Conservation (phyloP, 2,113 vertebrate species). For the Lophura nycthemera region DNA sequence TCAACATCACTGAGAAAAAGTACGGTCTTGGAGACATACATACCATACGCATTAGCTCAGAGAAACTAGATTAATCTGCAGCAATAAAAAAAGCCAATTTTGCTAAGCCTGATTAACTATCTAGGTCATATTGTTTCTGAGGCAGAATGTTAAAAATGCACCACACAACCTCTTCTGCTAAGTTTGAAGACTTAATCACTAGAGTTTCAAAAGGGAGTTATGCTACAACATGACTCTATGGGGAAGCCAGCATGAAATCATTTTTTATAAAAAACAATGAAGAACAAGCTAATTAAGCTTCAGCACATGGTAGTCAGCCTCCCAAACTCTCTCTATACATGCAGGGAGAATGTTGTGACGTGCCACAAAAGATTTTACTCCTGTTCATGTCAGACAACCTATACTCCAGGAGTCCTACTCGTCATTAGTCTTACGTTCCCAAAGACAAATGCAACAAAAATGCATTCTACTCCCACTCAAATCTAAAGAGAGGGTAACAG, state of each 20-base stretch:
- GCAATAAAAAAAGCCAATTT: conserved; percentile 40
- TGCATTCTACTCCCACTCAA: background rate
- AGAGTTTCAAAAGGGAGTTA: background rate
- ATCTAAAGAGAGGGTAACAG: background rate
- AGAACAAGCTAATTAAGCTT: background rate
- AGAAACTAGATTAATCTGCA: conserved; percentile 50
- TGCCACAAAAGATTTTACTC: background rate
- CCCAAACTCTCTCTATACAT: background rate
- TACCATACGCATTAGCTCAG: conserved; percentile 36
- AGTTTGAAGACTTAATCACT: background rate
- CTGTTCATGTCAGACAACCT: background rate
- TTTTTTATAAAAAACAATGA: background rate
- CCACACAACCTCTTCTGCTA: conserved; percentile 7
- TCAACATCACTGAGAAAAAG: conserved; percentile 46
- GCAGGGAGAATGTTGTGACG: background rate
- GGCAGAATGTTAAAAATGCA: conserved; percentile 41
- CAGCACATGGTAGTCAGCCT: background rate
- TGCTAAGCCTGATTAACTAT: conserved; percentile 72
- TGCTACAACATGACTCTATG: background rate
- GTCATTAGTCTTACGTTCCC: background rate
- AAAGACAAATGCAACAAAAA: background rate
- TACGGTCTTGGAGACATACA: conserved; percentile 32
- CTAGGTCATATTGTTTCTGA: conserved; percentile 63
- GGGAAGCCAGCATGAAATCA: background rate
- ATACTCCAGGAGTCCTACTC: background rate